Conservation (phyloP, 2,797 vertebrate genomes). For the Sparus aurata region DNA sequence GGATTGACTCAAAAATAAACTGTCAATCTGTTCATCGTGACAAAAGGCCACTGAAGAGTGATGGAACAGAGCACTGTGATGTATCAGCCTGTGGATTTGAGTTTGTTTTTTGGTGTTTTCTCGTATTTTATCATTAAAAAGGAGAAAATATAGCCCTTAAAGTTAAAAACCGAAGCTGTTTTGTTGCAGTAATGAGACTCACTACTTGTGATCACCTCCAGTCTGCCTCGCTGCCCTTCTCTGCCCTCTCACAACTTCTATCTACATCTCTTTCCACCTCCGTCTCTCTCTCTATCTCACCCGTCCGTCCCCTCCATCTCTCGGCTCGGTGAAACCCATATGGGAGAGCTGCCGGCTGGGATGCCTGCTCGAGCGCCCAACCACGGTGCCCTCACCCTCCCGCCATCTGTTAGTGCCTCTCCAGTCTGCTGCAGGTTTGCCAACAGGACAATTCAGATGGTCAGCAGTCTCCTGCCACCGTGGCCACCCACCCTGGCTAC, state of each 20-base stretch:
- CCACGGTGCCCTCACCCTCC: conserved; percentile 85
- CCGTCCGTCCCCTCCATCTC: conserved; percentile 39
- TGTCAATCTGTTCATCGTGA: neutral
- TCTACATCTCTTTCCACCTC: neutral
- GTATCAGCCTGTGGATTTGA: neutral
- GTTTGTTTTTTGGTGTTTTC: neutral
- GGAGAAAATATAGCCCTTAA: neutral
- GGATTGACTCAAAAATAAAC: neutral
- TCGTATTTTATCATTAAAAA: neutral
- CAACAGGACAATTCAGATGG: conserved; percentile 85
- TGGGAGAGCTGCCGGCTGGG: conserved; percentile 86
- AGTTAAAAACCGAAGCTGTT: neutral
- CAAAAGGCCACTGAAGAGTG: neutral
- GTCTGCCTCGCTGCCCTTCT: neutral
- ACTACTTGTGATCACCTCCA: neutral
- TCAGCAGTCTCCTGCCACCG: conserved; percentile 84
- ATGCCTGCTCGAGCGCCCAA: conserved; percentile 84
- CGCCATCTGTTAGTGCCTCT: conserved; percentile 86
- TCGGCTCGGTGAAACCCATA: conserved; percentile 81
- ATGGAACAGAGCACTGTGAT: neutral
- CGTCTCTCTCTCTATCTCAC: conserved; percentile 20
- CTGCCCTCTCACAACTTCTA: neutral
- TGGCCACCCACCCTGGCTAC: conserved; percentile 75
- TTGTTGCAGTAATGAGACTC: neutral
- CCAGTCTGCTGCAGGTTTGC: conserved; percentile 81